Conservation (phyloP, 2,888 invertebrate genomes). For the Chrysotoxum bicinctum region DNA sequence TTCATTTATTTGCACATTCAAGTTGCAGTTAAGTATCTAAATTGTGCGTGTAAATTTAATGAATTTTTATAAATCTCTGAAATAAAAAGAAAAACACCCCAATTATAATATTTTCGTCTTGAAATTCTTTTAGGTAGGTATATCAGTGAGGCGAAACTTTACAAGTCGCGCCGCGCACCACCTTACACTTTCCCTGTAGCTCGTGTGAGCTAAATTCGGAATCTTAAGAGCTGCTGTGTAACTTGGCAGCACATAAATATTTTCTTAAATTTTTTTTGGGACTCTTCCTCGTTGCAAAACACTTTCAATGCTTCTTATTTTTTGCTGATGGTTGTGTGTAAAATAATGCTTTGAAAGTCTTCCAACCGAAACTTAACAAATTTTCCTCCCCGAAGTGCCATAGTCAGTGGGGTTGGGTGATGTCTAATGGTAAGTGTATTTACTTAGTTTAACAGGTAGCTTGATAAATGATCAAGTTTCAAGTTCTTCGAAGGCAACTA, state of each 20-base stretch:
- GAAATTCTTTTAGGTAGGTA: constrained; percentile 10
- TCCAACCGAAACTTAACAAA: not conserved
- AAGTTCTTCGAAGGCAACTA: not conserved
- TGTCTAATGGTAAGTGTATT: not conserved
- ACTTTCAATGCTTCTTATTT: not conserved
- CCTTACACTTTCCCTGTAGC: not conserved
- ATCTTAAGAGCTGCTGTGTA: constrained; percentile 17
- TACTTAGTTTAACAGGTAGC: not conserved
- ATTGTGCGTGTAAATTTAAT: constrained; percentile 61
- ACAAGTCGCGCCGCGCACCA: not conserved
- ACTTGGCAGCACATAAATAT: constrained; percentile 41
- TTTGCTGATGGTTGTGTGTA: not conserved
- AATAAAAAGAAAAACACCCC: constrained; percentile 8
- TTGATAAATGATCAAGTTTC: constrained; percentile 30
- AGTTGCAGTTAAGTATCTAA: constrained; percentile 42
- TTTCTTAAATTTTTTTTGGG: not conserved
- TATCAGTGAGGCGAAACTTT: not conserved
- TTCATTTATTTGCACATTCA: not conserved
- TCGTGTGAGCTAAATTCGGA: constrained; percentile 41
- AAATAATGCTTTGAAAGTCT: constrained; percentile 14
- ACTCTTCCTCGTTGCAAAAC: constrained; percentile 50
- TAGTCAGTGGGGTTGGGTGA: not conserved
- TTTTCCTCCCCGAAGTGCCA: not conserved
- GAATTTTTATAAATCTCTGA: constrained; percentile 32
- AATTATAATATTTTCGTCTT: constrained; percentile 55